A percentile compares a stretch with the other conserved stretches of the same genome.
Evolutionary conservation across 2,113 vertebrate genomes (phyloP).

Genomic region (Symphodus melops): DNA sequence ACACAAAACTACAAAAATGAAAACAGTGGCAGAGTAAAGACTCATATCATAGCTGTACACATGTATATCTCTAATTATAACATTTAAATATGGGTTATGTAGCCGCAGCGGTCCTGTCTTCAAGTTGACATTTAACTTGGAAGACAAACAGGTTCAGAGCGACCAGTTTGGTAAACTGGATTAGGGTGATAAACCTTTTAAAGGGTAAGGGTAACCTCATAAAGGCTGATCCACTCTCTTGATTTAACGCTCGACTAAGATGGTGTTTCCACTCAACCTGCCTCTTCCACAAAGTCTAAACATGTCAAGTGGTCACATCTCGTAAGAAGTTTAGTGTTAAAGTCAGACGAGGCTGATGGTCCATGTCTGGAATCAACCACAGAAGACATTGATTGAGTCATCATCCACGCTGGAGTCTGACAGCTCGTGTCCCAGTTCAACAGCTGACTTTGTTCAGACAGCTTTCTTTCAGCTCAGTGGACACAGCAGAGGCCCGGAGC

Average conservation of each 20-base stretch:
- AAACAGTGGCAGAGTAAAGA: too few species aligned
- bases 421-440: conserved; percentile 33
- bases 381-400: conserved; percentile 28
- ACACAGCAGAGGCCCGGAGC: conserved; percentile 42
- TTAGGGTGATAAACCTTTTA: background rate
- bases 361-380: conserved; percentile 33
- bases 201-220: background rate
- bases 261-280: background rate
- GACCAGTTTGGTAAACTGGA: background rate
- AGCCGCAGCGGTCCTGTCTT: background rate
- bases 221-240: background rate
- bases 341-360: conserved; percentile 9
- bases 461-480: conserved; percentile 7
- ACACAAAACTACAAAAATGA: too few species aligned
- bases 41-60: background rate
- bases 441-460: conserved; percentile 47
- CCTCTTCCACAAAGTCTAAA: background rate
- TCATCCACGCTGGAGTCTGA: conserved; percentile 36
- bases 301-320: background rate
- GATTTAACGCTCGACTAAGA: background rate
- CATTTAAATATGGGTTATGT: background rate
- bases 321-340: background rate
- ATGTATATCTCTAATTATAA: background rate
- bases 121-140: background rate
- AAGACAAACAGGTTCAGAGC: background rate